These are phyloP conservation scores for Isotomurus palustris DNA, from an alignment of 2,888 invertebrate species.

Conservation along the genomic window DNA sequence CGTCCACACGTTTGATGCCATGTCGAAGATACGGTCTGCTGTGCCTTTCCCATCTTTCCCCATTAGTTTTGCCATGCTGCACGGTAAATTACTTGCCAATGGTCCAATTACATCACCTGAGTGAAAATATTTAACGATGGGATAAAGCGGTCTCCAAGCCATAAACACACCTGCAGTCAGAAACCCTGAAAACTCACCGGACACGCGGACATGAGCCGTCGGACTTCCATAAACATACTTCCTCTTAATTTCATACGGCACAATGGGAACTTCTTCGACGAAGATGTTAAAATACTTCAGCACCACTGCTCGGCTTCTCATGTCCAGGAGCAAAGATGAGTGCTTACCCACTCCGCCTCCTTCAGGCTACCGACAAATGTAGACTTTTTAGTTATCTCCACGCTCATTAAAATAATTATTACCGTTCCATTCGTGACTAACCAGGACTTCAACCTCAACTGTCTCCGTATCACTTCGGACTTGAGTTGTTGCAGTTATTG, in stretches of 20 bases:
- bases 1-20: slow-evolving; percentile 56
- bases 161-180: neutral
- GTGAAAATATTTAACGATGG: slow-evolving; percentile 8
- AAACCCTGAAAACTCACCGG: slow-evolving; percentile 50
- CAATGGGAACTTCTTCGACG: slow-evolving; percentile 55
- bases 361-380: slow-evolving; percentile 50
- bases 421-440: slow-evolving; percentile 34
- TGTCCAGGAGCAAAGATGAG: slow-evolving; percentile 55
- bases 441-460: slow-evolving; percentile 48
- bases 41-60: slow-evolving; percentile 53
- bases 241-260: slow-evolving; percentile 54
- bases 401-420: neutral
- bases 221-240: slow-evolving; percentile 57
- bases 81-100: slow-evolving; percentile 48
- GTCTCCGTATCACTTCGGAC: slow-evolving; percentile 50
- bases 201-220: slow-evolving; percentile 52
- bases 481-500: slow-evolving; percentile 54
- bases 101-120: slow-evolving; percentile 57
- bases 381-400: neutral
- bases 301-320: slow-evolving; percentile 54
- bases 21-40: slow-evolving; percentile 56
- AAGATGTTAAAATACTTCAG: slow-evolving; percentile 55
- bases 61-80: slow-evolving; percentile 49
- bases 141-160: neutral
- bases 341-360: slow-evolving; percentile 56